A percentile compares a stretch with the other conserved stretches of the same genome.
Conservation (phyloP, 1,140 invertebrate species). For the Leguminivora glycinivorella region DNA sequence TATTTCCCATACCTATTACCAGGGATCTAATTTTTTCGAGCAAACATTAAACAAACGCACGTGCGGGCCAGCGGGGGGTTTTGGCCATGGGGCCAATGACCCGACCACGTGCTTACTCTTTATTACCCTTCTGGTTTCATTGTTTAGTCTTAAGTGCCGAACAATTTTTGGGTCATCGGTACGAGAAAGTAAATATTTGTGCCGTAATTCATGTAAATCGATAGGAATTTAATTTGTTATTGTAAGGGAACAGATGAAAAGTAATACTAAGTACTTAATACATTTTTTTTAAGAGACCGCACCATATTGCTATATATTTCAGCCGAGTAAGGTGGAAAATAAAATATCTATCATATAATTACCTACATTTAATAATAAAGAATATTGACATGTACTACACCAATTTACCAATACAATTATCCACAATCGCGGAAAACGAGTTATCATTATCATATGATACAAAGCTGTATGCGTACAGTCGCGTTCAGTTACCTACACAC, state of each 20-base stretch:
- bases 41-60: slow-evolving; percentile 27
- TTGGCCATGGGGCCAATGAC: slow-evolving; percentile 36
- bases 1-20: slow-evolving; percentile 12
- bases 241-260: neutral
- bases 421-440: too few species aligned
- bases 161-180: slow-evolving; percentile 38
- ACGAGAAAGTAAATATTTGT: slow-evolving; percentile 29
- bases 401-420: too few species aligned
- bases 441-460: too few species aligned
- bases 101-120: slow-evolving; percentile 36
- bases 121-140: slow-evolving; percentile 25
- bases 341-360: too few species aligned
- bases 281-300: too few species aligned
- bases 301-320: too few species aligned
- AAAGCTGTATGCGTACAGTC: too few species aligned
- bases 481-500: too few species aligned
- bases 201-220: slow-evolving; percentile 6
- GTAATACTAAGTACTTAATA: neutral
- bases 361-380: too few species aligned
- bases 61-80: slow-evolving; percentile 19
- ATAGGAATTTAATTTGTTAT: neutral
- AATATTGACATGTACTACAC: too few species aligned
- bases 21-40: slow-evolving; percentile 9
- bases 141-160: slow-evolving; percentile 23
- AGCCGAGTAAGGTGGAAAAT: too few species aligned